Evolutionary conservation across 2,888 invertebrate species (phyloP), one percentile per base, ranked within the genome.

Genomic region (Tortricodes alternella): DNA sequence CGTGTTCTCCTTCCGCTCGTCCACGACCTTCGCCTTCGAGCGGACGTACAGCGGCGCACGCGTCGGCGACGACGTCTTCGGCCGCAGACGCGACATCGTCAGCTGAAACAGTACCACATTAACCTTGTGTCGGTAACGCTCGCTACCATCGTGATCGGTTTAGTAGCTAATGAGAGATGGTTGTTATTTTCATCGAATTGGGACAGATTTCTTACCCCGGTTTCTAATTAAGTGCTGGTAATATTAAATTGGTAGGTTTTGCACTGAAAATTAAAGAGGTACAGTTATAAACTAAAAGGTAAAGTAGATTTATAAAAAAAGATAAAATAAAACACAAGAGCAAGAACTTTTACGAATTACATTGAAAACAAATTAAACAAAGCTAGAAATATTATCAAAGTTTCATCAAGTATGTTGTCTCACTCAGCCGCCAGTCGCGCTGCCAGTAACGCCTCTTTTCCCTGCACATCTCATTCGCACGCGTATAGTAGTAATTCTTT

Each of bases 1-100:
- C 1, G 90, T 75, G 78, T 90, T 90, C 67, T 90, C 90, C 59
- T 90, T 90, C 57, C 89, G 80, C 53, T 90, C 90, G 60, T 89
- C 89, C 2, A 78, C 82, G 41, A 78, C 82, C 56, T 89, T 89
- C 4, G 68, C 78, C 59, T 89, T 89, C 48, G 84, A 73, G 46
- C 89, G 85, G 16, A 78, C 74, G 76, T 81, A 89, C 18, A 84
- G 73, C 32, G 86, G 88, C 65, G 68, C 74, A 15, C 87, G 76
- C 5, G 77, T 68, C 35, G 89, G 86, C 0, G 87, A 87, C 37
- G 74, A 66, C 18, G 83, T 77, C 71, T 88, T 88, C 13, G 87
- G 83, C 16, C 89, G 84, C 35, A 89, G 67, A 3, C 89, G 83
- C 1, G 88, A 85, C 85, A 81, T 83, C 38, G 88, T 84, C 53